Conservation (phyloP, 2,888 invertebrate species). For the Orthosia gothica region DNA sequence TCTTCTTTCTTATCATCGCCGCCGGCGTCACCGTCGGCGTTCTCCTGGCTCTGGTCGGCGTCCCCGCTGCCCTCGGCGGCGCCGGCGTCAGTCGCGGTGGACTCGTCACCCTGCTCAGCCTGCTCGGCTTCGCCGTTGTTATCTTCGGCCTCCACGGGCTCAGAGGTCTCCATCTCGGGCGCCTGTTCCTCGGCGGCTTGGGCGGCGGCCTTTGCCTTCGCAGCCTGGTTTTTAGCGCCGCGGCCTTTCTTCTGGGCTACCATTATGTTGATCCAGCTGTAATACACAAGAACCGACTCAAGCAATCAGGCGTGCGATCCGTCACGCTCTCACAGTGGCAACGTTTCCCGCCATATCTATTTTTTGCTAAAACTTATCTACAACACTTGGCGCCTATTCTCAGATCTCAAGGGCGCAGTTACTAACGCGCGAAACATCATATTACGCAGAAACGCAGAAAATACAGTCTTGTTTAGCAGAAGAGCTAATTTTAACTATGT, state of each 20-base stretch:
- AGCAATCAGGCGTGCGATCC: constrained; percentile 63
- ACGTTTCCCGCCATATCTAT: constrained; percentile 83
- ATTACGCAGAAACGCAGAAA: constrained; percentile 66
- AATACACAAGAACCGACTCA: constrained; percentile 65
- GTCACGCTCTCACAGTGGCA: constrained; percentile 68
- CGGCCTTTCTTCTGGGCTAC: constrained; percentile 89
- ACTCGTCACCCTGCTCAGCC: constrained; percentile 76
- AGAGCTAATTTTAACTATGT: constrained; percentile 66
- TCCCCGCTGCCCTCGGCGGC: constrained; percentile 68
- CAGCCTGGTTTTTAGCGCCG: constrained; percentile 85
- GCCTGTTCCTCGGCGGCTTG: constrained; percentile 78
- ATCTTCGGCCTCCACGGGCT: constrained; percentile 78
- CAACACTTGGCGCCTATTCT: constrained; percentile 83
- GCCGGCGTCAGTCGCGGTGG: constrained; percentile 62
- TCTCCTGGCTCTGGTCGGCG: constrained; percentile 73
- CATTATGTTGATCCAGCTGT: constrained; percentile 79
- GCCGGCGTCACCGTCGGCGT: constrained; percentile 75
- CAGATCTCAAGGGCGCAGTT: constrained; percentile 82
- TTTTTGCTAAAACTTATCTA: constrained; percentile 73
- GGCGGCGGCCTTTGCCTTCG: constrained; percentile 82
- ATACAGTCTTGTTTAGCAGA: constrained; percentile 52
- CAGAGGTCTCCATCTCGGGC: constrained; percentile 74
- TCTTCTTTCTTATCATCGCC: constrained; percentile 85
- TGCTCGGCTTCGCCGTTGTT: constrained; percentile 85
- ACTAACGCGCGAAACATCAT: constrained; percentile 76